These are phyloP conservation scores for Apodemia mormo DNA, from an alignment of 2,888 invertebrate genomes.

Conservation along the genomic window DNA sequence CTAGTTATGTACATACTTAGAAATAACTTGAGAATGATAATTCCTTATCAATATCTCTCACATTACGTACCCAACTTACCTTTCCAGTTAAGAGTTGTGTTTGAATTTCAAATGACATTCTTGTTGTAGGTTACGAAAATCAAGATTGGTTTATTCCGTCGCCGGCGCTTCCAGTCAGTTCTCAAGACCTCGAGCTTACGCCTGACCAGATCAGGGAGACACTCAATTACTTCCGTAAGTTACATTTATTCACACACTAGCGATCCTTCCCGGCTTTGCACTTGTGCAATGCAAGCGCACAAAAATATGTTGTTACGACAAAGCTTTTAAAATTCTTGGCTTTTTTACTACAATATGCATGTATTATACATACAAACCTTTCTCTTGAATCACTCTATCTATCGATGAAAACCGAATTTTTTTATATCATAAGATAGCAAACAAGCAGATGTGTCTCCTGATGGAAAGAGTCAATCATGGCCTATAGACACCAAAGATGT, in stretches of 20 bases:
- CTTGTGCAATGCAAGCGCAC: too few relatives aligned
- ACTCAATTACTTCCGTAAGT: conserved; percentile 98
- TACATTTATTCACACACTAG: conserved; percentile 32
- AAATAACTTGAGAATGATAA: neutral
- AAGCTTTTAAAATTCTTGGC: too few relatives aligned
- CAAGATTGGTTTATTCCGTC: conserved; percentile 96
- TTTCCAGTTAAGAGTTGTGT: neutral
- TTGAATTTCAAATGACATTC: conserved; percentile 9
- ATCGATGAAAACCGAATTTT: too few relatives aligned
- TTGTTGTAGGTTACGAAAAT: conserved; percentile 90
- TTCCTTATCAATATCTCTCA: neutral
- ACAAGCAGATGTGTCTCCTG: too few relatives aligned
- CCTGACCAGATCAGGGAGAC: conserved; percentile 98
- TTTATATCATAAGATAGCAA: too few relatives aligned
- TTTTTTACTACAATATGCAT: too few relatives aligned
- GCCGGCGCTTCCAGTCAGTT: conserved; percentile 89
- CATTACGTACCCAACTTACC: neutral
- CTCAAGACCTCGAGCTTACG: conserved; percentile 90
- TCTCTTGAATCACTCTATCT: too few relatives aligned
- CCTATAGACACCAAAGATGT: too few relatives aligned
- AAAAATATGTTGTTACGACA: too few relatives aligned
- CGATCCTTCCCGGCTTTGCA: too few relatives aligned
- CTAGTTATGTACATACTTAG: neutral
- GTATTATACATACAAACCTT: too few relatives aligned
- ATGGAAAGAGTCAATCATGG: too few relatives aligned